These are phyloP conservation scores for Microctenopoma steveboyesi DNA, from an alignment of 2,797 vertebrate species.

Conservation along the genomic window DNA sequence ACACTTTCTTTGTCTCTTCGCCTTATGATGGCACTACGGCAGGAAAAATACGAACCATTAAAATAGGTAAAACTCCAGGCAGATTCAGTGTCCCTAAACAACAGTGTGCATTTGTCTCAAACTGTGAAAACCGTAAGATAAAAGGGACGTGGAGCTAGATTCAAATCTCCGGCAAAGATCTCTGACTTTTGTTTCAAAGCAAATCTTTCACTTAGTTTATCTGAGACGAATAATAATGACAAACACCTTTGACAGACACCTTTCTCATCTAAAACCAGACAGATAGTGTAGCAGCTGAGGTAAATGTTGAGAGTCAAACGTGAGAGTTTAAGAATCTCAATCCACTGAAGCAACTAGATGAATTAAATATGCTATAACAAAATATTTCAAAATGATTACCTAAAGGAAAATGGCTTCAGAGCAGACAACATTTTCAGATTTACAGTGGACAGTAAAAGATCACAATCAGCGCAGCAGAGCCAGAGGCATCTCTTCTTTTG, in stretches of 20 bases:
- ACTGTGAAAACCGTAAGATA: neutral
- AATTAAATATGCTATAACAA: conserved; percentile 37
- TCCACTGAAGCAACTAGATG: conserved; percentile 46
- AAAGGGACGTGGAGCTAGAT: conserved; percentile 12
- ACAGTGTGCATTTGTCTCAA: neutral
- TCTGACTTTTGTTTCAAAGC: conserved; percentile 10
- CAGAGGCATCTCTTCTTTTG: neutral
- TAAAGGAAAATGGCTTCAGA: conserved; percentile 23
- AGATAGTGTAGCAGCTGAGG: neutral
- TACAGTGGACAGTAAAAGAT: neutral
- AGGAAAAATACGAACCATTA: conserved; percentile 51
- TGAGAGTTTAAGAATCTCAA: conserved; percentile 24
- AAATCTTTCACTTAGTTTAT: conserved; percentile 16
- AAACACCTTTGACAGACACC: neutral
- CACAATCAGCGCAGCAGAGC: neutral
- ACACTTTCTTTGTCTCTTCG: conserved; percentile 64
- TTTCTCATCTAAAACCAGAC: conserved; percentile 18
- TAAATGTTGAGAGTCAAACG: conserved; percentile 39
- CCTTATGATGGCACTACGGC: conserved; percentile 40
- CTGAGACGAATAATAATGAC: neutral
- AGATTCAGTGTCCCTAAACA: conserved; percentile 27
- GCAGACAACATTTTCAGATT: conserved; percentile 1
- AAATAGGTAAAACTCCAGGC: conserved; percentile 31
- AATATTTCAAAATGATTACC: conserved; percentile 1
- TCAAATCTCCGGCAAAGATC: conserved; percentile 11